Conservation (phyloP, 2,888 invertebrate genomes). For the Eremobia ochroleuca region DNA sequence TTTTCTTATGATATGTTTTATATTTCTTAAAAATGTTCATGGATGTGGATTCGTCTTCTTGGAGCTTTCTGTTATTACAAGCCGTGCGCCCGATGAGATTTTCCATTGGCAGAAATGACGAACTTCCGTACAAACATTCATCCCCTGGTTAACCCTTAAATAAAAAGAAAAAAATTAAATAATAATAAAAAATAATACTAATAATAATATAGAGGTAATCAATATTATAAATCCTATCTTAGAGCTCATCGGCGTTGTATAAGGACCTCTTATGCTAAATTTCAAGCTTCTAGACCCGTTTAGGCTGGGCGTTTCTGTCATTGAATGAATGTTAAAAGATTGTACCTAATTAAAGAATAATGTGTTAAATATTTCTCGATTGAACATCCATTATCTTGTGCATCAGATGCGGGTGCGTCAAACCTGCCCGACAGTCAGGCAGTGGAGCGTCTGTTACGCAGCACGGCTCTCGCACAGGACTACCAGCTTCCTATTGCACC, state of each 20-base stretch:
- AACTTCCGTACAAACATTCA: neutral
- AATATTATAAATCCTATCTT: neutral
- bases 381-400: conserved; percentile 5
- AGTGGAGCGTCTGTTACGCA: conserved; percentile 87
- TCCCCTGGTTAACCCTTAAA: neutral
- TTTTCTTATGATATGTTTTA: neutral
- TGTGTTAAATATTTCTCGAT: neutral
- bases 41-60: neutral
- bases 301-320: neutral
- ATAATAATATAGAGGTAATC: no score
- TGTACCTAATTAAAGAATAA: neutral
- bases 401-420: conserved; percentile 83
- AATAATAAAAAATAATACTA: no score
- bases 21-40: neutral
- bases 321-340: no score
- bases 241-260: neutral
- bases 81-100: neutral
- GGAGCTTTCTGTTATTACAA: no score
- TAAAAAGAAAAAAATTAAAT: no score
- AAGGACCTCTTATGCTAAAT: neutral
- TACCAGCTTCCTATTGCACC: conserved; percentile 89
- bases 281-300: neutral
- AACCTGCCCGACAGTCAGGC: conserved; percentile 88
- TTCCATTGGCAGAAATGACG: neutral
- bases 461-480: conserved; percentile 87